Conservation (phyloP, 2,797 vertebrate genomes). For the Neostethus bicornis region DNA sequence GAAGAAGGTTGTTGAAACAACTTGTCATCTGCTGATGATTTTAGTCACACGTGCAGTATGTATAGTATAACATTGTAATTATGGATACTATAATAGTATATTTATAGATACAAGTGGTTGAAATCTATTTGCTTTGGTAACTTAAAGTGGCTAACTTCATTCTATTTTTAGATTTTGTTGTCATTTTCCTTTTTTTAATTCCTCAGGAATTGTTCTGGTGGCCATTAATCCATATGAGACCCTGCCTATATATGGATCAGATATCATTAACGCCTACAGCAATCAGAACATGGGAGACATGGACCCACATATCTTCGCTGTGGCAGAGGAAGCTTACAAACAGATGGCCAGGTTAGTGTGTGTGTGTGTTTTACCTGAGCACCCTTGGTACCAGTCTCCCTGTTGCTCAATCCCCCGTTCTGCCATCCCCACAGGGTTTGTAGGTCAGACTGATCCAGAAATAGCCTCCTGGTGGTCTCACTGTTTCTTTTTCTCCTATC, state of each 20-base stretch:
- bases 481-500: constrained; percentile 9
- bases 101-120: too few species aligned
- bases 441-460: constrained; percentile 75
- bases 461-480: constrained; percentile 63
- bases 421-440: constrained; percentile 60
- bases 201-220: constrained; percentile 93
- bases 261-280: constrained; percentile 98
- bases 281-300: constrained; percentile 99
- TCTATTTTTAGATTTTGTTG: background rate
- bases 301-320: constrained; percentile 98
- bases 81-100: too few species aligned
- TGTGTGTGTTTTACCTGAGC: constrained; percentile 64
- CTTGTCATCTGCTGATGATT: too few species aligned
- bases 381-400: constrained; percentile 27
- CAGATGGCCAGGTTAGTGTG: constrained; percentile 96
- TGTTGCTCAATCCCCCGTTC: constrained; percentile 36
- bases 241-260: constrained; percentile 93
- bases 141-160: too few species aligned
- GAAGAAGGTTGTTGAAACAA: too few species aligned
- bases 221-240: constrained; percentile 98
- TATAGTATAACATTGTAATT: too few species aligned
- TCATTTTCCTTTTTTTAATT: constrained; percentile 3
- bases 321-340: constrained; percentile 98
- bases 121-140: too few species aligned
- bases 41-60: too few species aligned